These are phyloP conservation scores for Melospiza melodia DNA, from an alignment of 2,113 vertebrate species.

Conservation along the genomic window DNA sequence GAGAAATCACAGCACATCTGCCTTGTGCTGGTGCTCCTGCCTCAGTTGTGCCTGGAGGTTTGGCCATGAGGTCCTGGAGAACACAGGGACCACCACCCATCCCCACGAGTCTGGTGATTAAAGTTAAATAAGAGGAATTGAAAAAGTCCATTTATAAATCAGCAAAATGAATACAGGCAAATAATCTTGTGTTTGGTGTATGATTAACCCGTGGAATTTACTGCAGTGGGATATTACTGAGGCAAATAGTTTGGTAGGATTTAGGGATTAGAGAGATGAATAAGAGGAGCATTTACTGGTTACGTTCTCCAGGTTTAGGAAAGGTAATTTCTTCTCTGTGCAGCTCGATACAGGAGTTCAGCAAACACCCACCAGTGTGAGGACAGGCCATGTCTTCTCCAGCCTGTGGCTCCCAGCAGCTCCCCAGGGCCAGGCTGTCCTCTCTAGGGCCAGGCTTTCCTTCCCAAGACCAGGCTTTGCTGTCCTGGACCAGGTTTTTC, in stretches of 20 bases:
- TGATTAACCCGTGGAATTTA: slow-evolving; percentile 74
- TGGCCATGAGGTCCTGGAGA: neutral
- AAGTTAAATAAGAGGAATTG: neutral
- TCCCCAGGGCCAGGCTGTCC: neutral
- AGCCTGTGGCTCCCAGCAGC: neutral
- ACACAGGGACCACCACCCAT: neutral
- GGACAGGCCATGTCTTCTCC: neutral
- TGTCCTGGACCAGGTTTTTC: neutral
- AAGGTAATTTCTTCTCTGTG: neutral
- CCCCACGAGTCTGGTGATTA: neutral
- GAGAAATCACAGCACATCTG: neutral
- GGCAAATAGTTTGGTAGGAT: slow-evolving; percentile 61
- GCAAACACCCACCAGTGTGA: neutral
- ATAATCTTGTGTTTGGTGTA: slow-evolving; percentile 55
- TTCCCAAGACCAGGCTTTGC: neutral
- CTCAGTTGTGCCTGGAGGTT: neutral
- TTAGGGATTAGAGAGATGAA: slow-evolving; percentile 63
- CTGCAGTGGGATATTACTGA: slow-evolving; percentile 60
- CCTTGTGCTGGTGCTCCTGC: neutral
- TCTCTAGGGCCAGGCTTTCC: neutral
- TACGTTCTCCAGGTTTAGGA: slow-evolving; percentile 10
- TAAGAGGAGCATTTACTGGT: slow-evolving; percentile 17
- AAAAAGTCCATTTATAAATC: neutral
- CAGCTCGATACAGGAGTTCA: neutral
- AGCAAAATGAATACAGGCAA: slow-evolving; percentile 47